phyloP scores from a whole-genome alignment of 2,888 invertebrate genomes.

The Cyclophora albipunctata region DNA sequence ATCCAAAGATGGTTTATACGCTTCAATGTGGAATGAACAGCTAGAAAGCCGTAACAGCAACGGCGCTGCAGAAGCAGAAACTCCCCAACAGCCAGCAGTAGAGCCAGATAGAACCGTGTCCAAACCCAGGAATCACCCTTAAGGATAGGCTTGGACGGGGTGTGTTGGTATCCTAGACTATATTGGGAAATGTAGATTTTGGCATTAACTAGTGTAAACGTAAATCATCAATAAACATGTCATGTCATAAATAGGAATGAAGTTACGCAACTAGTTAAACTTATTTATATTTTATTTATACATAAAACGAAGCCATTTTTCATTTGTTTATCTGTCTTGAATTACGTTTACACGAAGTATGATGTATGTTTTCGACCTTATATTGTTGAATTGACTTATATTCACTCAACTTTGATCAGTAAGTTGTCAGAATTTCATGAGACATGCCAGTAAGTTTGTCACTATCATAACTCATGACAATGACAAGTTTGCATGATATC shows the following conservation, averaged over 20 bases:
- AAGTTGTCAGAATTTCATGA: neutral
- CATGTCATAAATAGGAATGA: neutral
- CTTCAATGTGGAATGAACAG: conserved; percentile 96
- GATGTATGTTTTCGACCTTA: neutral
- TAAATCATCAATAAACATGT: neutral
- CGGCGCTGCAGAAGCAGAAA: conserved; percentile 21
- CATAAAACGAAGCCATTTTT: too few relatives aligned
- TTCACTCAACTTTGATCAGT: neutral
- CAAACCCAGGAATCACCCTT: conserved; percentile 33
- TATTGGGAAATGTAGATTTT: conserved; percentile 18
- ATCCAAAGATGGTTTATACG: conserved; percentile 83
- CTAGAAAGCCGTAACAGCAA: conserved; percentile 71
- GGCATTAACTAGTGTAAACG: conserved; percentile 4
- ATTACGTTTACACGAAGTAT: too few relatives aligned
- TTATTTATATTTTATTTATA: too few relatives aligned
- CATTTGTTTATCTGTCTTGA: too few relatives aligned
- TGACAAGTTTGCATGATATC: too few relatives aligned
- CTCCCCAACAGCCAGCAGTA: conserved; percentile 22
- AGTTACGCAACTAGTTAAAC: too few relatives aligned
- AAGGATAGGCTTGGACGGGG: conserved; percentile 13
- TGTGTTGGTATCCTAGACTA: conserved; percentile 9
- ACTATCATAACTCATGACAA: too few relatives aligned
- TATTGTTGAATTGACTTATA: neutral
- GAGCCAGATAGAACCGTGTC: conserved; percentile 23
- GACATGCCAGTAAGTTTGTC: too few relatives aligned